A percentile compares a stretch with the other conserved stretches of the same genome.
Evolutionary conservation across 2,888 invertebrate species (phyloP).

Genomic region (Actias luna): DNA sequence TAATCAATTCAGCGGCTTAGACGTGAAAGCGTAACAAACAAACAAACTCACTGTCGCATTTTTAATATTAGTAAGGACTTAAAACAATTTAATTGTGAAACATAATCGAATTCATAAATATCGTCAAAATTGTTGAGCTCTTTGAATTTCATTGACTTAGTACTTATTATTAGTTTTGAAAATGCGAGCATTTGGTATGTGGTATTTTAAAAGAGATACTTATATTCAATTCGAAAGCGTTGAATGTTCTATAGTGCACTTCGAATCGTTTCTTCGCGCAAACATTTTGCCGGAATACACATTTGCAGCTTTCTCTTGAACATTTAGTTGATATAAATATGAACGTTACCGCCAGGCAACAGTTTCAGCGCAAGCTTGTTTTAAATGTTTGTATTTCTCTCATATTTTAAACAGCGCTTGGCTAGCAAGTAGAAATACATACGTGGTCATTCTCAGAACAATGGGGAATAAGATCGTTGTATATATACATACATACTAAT

Average conservation of each 20-base stretch:
- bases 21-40: too few species aligned
- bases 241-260: background rate
- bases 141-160: too few species aligned
- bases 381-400: conserved; percentile 27
- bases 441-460: conserved; percentile 20
- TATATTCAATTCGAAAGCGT: background rate
- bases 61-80: too few species aligned
- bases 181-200: background rate
- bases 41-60: too few species aligned
- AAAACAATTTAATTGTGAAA: too few species aligned
- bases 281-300: conserved; percentile 1
- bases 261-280: background rate
- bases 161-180: too few species aligned
- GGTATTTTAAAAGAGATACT: background rate
- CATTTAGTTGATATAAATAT: background rate
- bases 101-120: too few species aligned
- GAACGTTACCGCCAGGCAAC: background rate
- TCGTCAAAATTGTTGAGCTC: too few species aligned
- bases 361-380: conserved; percentile 4
- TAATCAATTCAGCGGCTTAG: too few species aligned
- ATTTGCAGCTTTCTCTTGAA: background rate
- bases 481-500: background rate
- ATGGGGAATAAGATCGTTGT: conserved; percentile 19
- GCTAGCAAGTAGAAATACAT: conserved; percentile 22
- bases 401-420: conserved; percentile 15